Evolutionary conservation across 30 jellyfish, hydroid and myxozoan genomes (phyloP).

Genomic region (Chrysaora quinquecirrha): DNA sequence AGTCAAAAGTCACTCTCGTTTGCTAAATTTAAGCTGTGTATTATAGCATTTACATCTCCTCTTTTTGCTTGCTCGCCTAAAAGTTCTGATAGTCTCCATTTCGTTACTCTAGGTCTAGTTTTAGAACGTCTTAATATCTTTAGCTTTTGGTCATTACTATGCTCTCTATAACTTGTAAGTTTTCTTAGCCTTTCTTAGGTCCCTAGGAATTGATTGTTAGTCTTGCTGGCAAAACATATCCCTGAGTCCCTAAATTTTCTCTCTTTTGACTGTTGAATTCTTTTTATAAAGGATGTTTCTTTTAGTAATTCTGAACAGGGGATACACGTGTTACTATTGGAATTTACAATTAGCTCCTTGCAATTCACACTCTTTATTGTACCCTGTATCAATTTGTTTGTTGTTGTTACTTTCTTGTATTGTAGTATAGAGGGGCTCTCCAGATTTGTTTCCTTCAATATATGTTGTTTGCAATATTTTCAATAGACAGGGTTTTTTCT

Average conservation of each 20-base stretch:
- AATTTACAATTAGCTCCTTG: too few species aligned
- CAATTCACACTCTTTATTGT: too few species aligned
- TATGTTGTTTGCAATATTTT: too few species aligned
- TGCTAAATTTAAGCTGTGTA: slow-evolving; percentile 6
- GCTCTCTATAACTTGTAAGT: neutral
- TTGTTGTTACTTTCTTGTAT: too few species aligned
- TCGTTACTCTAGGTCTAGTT: neutral
- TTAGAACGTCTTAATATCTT: neutral
- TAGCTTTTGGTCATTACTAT: neutral
- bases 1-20: slow-evolving; percentile 12
- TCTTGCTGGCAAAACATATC: neutral
- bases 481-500: too few species aligned
- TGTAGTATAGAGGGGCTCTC: too few species aligned
- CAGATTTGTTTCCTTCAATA: too few species aligned
- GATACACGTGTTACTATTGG: too few species aligned
- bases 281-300: neutral
- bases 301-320: too few species aligned
- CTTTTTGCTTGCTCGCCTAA: slow-evolving; percentile 1
- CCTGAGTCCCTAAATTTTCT: too few species aligned
- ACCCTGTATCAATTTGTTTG: too few species aligned
- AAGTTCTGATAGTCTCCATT: neutral
- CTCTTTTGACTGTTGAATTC: neutral
- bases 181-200: neutral
- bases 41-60: slow-evolving; percentile 8
- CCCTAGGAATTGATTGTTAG: slow-evolving; percentile 15